Base-by-base conservation (phyloP, 2,888 invertebrate genomes). In the Polymixis lichenea region DNA sequence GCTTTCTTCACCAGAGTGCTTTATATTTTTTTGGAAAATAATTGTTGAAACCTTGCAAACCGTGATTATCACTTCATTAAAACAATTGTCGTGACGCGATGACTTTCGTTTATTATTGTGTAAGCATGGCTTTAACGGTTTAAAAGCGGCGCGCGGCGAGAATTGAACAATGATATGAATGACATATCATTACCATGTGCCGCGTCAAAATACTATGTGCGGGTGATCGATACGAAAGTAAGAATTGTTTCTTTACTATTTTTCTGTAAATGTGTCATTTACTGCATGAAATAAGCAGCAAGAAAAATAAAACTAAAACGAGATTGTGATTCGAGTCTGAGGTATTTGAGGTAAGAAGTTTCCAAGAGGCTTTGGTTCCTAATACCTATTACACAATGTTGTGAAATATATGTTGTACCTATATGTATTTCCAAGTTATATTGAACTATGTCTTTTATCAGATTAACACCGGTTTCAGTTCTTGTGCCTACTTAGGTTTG, bases 161-260 rank as follows among this genome's bases (percentile, higher is more conserved):
- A 55, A 66, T 49, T 71, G 51, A 58, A 76, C 11, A 38, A 56
- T 28, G 53, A 51, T n/a, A 28, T 62, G 25, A 65, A 78, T 68
- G 25, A 46, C 32, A 55, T 62, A 19, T 25, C 25, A 25, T n/a
- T 58, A 25, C n/a, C 78, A 32, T 38, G 53, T 7, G 51, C 28
- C 17, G 15, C 46, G 53, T n/a, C 55, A 38, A 28, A 46, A 19
- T 25, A n/a, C n/a, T n/a, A 17, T 38, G 53, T 51, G 32, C 7
- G 32, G 15, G 25, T 62, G 38, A 58, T 64, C 53, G 58, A 60
- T 38, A 62, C n/a, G 28, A 71, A 32, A 77, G 17, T 17, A 28
- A 55, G 38, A n/a, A 76, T 38, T 38, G 61, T 51, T 53, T 28
- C 15, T 53, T 46, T 62, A 19, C 5, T 22, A n/a, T n/a, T 13